These are phyloP conservation scores for Noctuana brunneofusca DNA, from an alignment of 2,888 invertebrate genomes.

Conservation along the genomic window DNA sequence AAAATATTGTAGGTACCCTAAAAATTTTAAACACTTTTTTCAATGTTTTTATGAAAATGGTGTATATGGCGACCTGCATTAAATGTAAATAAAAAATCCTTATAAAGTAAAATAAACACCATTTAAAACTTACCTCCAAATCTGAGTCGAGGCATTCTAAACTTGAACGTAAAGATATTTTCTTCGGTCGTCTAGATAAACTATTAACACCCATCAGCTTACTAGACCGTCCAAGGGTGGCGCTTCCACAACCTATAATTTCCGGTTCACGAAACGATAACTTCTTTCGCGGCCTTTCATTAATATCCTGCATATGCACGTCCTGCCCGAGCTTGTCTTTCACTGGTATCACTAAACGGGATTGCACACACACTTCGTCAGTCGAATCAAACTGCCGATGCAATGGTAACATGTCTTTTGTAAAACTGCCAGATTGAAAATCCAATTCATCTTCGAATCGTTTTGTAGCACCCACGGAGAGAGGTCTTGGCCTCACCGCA, in stretches of 20 bases:
- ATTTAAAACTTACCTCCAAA: slow-evolving; percentile 76
- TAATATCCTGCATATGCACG: slow-evolving; percentile 55
- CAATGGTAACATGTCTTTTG: slow-evolving; percentile 53
- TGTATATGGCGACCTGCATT: too few relatives aligned
- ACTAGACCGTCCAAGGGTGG: slow-evolving; percentile 66
- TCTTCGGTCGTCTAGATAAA: slow-evolving; percentile 62
- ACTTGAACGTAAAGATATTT: slow-evolving; percentile 67
- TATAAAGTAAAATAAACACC: neutral
- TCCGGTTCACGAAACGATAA: slow-evolving; percentile 94
- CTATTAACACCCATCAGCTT: slow-evolving; percentile 76
- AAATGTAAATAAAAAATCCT: neutral
- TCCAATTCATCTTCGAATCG: slow-evolving; percentile 62
- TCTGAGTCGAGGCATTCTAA: slow-evolving; percentile 83
- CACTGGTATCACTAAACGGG: slow-evolving; percentile 69
- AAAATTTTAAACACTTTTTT: too few relatives aligned
- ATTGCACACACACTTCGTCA: slow-evolving; percentile 71
- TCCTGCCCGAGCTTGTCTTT: slow-evolving; percentile 69
- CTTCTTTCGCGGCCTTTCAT: slow-evolving; percentile 90
- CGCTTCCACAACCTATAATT: slow-evolving; percentile 76
- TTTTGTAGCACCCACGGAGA: slow-evolving; percentile 69
- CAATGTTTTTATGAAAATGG: too few relatives aligned
- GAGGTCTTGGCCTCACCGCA: slow-evolving; percentile 58
- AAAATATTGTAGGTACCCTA: too few relatives aligned
- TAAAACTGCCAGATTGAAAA: slow-evolving; percentile 52
- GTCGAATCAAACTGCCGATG: slow-evolving; percentile 61